phyloP scores from a whole-genome alignment of 2,888 invertebrate genomes.

The Dasysyrphus tricinctus region DNA sequence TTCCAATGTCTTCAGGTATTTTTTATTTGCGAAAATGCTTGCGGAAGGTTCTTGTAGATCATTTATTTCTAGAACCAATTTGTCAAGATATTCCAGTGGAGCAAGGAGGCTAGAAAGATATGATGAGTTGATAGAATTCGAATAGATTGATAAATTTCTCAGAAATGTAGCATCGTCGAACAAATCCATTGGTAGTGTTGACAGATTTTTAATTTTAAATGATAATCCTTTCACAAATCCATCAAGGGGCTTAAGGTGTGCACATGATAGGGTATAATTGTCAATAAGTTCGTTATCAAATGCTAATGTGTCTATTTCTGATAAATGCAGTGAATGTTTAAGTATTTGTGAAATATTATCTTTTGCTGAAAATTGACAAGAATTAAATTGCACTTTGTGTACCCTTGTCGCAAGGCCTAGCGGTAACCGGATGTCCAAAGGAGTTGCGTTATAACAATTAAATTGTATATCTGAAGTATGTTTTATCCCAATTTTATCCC shows the following conservation, averaged over 20 bases:
- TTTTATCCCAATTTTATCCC: no score
- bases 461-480: no score
- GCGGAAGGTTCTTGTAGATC: not conserved
- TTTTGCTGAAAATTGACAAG: no score
- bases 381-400: no score
- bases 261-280: not conserved
- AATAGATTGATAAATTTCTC: not conserved
- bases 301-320: not conserved
- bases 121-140: not conserved
- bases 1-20: not conserved
- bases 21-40: not conserved
- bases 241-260: not conserved
- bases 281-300: not conserved
- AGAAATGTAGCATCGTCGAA: not conserved
- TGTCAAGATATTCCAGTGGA: not conserved
- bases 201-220: not conserved
- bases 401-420: no score
- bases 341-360: no score
- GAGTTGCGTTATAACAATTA: no score
- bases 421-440: no score
- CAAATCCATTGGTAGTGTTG: not conserved
- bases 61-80: not conserved
- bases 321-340: no score
- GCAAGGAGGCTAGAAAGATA: not conserved
- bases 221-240: not conserved